These are phyloP conservation scores for Menidia menidia DNA, from an alignment of 2,797 vertebrate species.

Conservation along the genomic window DNA sequence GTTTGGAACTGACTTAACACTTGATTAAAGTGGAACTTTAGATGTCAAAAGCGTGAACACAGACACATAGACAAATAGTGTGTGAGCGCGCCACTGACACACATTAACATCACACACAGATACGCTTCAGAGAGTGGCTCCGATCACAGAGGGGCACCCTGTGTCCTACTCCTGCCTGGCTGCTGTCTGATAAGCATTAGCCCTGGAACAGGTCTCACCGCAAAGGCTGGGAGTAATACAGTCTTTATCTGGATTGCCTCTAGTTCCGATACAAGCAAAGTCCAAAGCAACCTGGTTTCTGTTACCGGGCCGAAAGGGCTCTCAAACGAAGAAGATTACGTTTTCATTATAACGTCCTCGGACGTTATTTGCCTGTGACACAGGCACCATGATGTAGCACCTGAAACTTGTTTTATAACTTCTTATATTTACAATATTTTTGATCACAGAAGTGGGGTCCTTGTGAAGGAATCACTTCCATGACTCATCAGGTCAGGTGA, in stretches of 20 bases:
- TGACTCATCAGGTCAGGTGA: too few relatives aligned
- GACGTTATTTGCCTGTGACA: too few relatives aligned
- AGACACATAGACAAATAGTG: constrained; percentile 13
- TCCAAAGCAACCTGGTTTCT: constrained; percentile 43
- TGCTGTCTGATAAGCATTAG: constrained; percentile 61
- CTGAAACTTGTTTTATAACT: too few relatives aligned
- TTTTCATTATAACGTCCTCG: too few relatives aligned
- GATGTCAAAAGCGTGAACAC: constrained; percentile 19
- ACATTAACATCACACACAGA: constrained; percentile 34
- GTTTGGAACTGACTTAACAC: constrained; percentile 21
- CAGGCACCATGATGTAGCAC: too few relatives aligned
- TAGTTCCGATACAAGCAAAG: constrained; percentile 31
- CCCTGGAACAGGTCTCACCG: constrained; percentile 39
- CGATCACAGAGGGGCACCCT: constrained; percentile 48
- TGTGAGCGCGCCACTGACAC: not conserved
- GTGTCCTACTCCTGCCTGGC: constrained; percentile 48
- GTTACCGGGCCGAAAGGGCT: constrained; percentile 20
- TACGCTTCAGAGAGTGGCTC: constrained; percentile 42
- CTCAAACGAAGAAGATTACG: constrained; percentile 13
- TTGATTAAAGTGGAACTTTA: constrained; percentile 43
- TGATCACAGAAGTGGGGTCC: not conserved
- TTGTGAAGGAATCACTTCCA: too few relatives aligned
- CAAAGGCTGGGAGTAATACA: constrained; percentile 41
- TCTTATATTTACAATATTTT: not conserved
- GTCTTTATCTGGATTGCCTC: constrained; percentile 38